Conservation (phyloP, 2,888 invertebrate genomes). For the Microplitis manilae region DNA sequence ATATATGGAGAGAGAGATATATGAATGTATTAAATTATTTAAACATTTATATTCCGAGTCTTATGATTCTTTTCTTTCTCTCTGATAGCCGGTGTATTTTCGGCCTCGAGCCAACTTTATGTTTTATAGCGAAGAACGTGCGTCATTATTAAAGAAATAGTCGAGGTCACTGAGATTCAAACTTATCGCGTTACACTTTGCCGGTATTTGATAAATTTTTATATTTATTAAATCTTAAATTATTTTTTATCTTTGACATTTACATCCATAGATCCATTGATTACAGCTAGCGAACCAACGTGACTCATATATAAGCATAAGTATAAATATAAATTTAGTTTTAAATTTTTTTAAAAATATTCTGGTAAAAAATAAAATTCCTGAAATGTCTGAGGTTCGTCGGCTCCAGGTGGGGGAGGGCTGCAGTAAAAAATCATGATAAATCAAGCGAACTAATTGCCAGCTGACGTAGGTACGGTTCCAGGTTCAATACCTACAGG, state of each 20-base stretch:
- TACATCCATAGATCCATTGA: not conserved
- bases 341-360: too few species aligned
- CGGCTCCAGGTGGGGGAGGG: too few species aligned
- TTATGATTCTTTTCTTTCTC: conserved; percentile 13
- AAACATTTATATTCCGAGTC: not conserved
- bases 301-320: too few species aligned
- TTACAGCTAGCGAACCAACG: too few species aligned
- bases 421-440: too few species aligned
- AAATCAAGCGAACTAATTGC: too few species aligned
- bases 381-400: too few species aligned
- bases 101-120: conserved; percentile 32
- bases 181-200: conserved; percentile 17
- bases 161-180: conserved; percentile 32
- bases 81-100: conserved; percentile 28
- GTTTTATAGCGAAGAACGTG: conserved; percentile 45
- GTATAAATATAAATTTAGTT: too few species aligned
- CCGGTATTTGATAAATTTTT: conserved; percentile 6
- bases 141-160: conserved; percentile 54
- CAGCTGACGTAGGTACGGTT: too few species aligned
- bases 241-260: conserved; percentile 3
- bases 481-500: not conserved
- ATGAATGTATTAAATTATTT: not conserved
- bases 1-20: not conserved
- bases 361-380: too few species aligned
- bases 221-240: not conserved